Base-by-base conservation (phyloP, 2,797 vertebrate genomes). In the Rhadinocentrus ornatus region DNA sequence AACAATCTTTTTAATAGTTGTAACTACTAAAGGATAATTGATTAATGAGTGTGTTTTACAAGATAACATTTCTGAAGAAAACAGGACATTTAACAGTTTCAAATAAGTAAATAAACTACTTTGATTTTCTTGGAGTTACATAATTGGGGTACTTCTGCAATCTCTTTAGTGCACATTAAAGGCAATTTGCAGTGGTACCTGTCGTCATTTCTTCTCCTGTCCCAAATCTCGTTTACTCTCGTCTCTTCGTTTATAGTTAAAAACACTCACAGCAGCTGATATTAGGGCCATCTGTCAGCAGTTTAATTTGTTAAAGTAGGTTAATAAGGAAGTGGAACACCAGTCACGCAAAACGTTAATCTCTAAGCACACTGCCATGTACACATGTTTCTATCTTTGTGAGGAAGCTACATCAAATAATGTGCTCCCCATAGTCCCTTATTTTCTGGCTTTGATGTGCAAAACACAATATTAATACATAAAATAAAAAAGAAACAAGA, bases 241-340 rank as follows among this genome's bases (percentile, higher is more conserved):
- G 1, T 67, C 57, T 53, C 16, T 59, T 68, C 24, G 22, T 75
- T 69, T 61, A 61, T 46, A 27, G 12, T 15, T 0, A 80, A 73
- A 84, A 75, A 56, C 22, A 56, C 20, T 78, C 46, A 26, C 39
- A 27, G 31, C 65, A 31, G 66, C 57, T 68, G n/a, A 69, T 62
- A 71, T 80, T 62, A 66, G 46, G 52, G 79, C 81, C 81, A 82
- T 88, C 84, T 89, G 84, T 68, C 32, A 0, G 32, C 60, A 34
- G 46, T 64, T 76, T 79, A 54, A 87, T 88, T 78, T 89, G 55
- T 69, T 75, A 67, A 81, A 86, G 80, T 84, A 73, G 73, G 77
- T 88, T 82, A 83, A 67, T 76, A 76, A 81, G 77, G 37, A 78
- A 66, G 50, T 32, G 41, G 24, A 61, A 56, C 74, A 52, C 16